Evolutionary conservation across 35 echinoderm and acorn worm genomes (phyloP).

Genomic region (Lytechinus variegatus): DNA sequence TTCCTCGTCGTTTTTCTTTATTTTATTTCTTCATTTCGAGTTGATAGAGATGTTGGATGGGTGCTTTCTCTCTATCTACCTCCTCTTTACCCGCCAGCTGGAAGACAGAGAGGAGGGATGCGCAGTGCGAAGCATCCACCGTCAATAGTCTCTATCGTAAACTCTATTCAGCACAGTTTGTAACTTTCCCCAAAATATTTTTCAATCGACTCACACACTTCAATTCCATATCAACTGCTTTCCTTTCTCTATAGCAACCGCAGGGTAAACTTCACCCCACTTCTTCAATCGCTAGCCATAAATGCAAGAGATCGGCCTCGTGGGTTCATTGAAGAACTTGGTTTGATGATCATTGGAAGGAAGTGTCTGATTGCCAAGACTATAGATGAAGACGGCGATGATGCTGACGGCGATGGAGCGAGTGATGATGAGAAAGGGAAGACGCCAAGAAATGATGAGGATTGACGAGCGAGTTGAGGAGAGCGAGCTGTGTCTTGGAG

Average conservation of each 20-base stretch:
- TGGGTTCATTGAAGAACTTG: neutral
- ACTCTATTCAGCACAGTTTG: neutral
- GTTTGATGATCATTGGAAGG: neutral
- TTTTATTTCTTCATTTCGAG: constrained; percentile 19
- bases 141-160: neutral
- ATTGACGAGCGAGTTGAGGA: constrained; percentile 30
- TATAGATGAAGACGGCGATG: neutral
- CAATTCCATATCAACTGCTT: no score
- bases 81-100: neutral
- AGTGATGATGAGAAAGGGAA: constrained; percentile 13
- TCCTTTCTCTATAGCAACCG: no score
- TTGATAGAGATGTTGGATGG: constrained; percentile 37
- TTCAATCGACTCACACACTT: no score
- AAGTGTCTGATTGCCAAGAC: neutral
- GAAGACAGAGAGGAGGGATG: neutral
- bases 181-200: neutral
- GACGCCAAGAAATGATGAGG: constrained; percentile 32
- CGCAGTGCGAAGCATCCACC: neutral
- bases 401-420: neutral
- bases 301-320: neutral
- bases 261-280: neutral
- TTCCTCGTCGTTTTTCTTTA: constrained; percentile 21
- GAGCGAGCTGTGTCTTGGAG: neutral
- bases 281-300: neutral
- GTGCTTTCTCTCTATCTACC: neutral